Evolutionary conservation across 2,888 invertebrate species (phyloP).

Genomic region (Spatulosminthurus flaviceps): DNA sequence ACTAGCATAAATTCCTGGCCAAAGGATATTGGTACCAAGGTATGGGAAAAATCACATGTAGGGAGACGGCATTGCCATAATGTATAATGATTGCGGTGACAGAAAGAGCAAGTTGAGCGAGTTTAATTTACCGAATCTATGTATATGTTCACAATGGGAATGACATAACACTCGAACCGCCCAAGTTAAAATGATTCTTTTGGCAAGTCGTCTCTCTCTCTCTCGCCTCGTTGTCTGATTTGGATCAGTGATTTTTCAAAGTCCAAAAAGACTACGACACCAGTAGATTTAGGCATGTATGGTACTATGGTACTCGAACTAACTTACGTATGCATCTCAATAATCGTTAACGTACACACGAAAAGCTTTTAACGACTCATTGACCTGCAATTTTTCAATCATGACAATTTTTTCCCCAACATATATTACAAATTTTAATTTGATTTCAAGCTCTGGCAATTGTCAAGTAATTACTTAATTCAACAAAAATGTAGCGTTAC

Average conservation of each 20-base stretch:
- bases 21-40: background rate
- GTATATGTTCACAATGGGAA: background rate
- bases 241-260: conserved; percentile 18
- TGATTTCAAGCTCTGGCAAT: background rate
- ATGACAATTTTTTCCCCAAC: background rate
- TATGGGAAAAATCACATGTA: background rate
- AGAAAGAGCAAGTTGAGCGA: background rate
- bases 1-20: background rate
- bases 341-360: background rate
- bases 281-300: no score
- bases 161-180: conserved; percentile 6
- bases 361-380: background rate
- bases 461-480: conserved; percentile 14
- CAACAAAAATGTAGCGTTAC: background rate
- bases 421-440: conserved; percentile 1
- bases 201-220: conserved; percentile 8
- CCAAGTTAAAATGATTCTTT: background rate
- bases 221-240: background rate
- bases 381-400: conserved; percentile 10
- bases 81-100: background rate
- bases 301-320: no score
- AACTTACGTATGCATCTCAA: no score
- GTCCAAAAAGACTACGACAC: conserved; percentile 7
- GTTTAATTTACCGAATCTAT: conserved; percentile 10
- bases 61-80: background rate